Base-by-base conservation (phyloP, 2,888 invertebrate genomes). In the Nephrotoma flavescens region DNA sequence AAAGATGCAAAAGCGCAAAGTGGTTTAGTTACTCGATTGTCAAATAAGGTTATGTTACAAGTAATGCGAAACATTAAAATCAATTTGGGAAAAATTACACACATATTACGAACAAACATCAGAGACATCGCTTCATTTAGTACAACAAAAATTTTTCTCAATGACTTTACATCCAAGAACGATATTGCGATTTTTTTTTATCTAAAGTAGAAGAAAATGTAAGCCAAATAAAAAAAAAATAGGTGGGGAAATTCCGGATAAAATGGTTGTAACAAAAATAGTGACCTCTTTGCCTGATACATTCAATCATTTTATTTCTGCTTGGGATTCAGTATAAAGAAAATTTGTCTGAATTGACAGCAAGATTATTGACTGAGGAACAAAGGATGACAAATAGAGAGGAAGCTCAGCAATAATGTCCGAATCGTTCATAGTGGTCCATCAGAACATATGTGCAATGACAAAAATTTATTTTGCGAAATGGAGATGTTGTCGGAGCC, bases 401-500 rank as follows among this genome's bases (percentile, higher is more conserved):
- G 19, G 19, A 19, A 19, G 19, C 1, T 19, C 1, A 19, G 19
- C 19, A 19, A 1, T 19, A 19, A 19, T 19, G 19, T 19, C 19
- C 19, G 1, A 19, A 19, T 47, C 86, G 15, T 87, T n/a, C 87
- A 88, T 83, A 87, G 86, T 15, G 87, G 86, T 42, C 87, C 88
- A 11, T 87, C 87, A n/a, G 86, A 87, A 41, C 88, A 88, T 71
- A 87, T 88, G 86, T 47, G 42, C 5, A 9, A 83, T 42, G 41
- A 87, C n/a, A 85, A 42, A 12, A 57, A 86, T 41, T 86, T 44
- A 41, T 88, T 88, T 11, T n/a, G 42, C 42, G 42, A 42, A 11
- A 86, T 45, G 19, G 31, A 31, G n/a, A n/a, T 47, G 19, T 86
- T 87, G 4, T 15, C 11, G 19, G 11, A 47, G 12, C 15, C 41